Base-by-base conservation (phyloP, 64 coral and sea anemone species). In the Orbicella faveolata region DNA sequence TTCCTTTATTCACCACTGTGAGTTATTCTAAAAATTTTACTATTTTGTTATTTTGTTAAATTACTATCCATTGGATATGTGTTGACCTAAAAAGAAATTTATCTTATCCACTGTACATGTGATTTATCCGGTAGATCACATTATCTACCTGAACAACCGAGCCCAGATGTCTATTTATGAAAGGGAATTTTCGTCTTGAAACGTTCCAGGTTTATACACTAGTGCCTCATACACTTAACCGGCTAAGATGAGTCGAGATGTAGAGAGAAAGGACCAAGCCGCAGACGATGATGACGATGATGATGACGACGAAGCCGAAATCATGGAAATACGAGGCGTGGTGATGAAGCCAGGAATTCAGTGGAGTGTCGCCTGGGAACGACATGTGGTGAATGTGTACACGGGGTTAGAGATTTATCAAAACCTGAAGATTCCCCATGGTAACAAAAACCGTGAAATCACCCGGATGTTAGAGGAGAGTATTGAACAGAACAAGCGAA, bases 401-500 rank as follows among this genome's bases (percentile, higher is more conserved):
- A 92, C 90, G 20, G 90, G 90, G 15, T 79, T 92, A 52, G 90
- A 92, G 53, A 57, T 92, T 17, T 92, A 87, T 52, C 90, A 92
- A 33, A 84, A 92, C 75, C 77, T 92, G 3, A 87, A 87, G 55
- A 62, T 92, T 59, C 90, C 90, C 12, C 53, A 35, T 16, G 75
- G 75, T 4, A 63, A 86, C 51, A 77, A 54, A n/a, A 77, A 78
- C 54, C 82, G 90, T 17, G 75, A 92, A 61, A 15, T 92, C 12
- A 62, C 83, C 39, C 75, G 90, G 26, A 92, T 92, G 90, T 82
- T 92, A 30, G 90, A 92, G 25, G 90, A 92, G 80, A 92, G 90
- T 52, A 37, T 87, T 34, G 23, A 30, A 54, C 13, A 92, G 61
- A 87, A 92, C 12, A 92, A 92, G 39, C 72, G 90, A 57, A 87